Evolutionary conservation across 92 coral and sea anemone species (phyloP).

Genomic region (Phenganax stokvisi): DNA sequence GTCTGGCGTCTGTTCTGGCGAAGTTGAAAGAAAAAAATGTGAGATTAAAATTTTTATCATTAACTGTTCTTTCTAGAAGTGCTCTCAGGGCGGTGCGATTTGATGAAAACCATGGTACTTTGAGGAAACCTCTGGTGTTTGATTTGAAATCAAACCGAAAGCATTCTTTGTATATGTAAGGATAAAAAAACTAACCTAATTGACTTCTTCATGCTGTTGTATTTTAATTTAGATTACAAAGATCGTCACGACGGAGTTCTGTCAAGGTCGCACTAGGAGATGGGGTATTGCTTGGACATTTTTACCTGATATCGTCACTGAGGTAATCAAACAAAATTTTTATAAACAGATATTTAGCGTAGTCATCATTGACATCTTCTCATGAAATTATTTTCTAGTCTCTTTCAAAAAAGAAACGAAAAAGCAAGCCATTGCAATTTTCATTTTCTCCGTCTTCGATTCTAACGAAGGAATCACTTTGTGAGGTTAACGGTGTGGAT

Average conservation of each 20-base stretch:
- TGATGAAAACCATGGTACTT: too few relatives aligned
- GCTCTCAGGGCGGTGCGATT: too few relatives aligned
- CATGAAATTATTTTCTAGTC: constrained; percentile 35
- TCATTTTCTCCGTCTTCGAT: constrained; percentile 49
- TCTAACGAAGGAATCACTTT: constrained; percentile 3
- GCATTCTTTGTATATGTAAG: neutral
- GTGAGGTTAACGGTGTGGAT: constrained; percentile 10
- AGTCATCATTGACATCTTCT: too few relatives aligned
- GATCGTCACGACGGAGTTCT: constrained; percentile 71
- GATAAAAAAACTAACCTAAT: neutral
- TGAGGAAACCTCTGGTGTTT: too few relatives aligned
- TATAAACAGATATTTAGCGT: neutral
- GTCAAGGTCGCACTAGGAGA: constrained; percentile 87
- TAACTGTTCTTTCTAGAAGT: neutral
- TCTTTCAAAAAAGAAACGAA: constrained; percentile 71
- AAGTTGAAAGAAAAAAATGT: constrained; percentile 63
- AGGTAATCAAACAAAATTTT: constrained; percentile 30
- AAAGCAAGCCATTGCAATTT: constrained; percentile 66
- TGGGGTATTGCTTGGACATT: constrained; percentile 99
- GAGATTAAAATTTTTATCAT: constrained; percentile 22
- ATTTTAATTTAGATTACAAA: constrained; percentile 47
- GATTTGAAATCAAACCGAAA: neutral
- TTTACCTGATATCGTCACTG: constrained; percentile 52
- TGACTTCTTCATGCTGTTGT: neutral
- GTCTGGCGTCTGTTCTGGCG: constrained; percentile 61